Evolutionary conservation across 2,888 invertebrate species (phyloP).

Genomic region (Athrips mouffetella): DNA sequence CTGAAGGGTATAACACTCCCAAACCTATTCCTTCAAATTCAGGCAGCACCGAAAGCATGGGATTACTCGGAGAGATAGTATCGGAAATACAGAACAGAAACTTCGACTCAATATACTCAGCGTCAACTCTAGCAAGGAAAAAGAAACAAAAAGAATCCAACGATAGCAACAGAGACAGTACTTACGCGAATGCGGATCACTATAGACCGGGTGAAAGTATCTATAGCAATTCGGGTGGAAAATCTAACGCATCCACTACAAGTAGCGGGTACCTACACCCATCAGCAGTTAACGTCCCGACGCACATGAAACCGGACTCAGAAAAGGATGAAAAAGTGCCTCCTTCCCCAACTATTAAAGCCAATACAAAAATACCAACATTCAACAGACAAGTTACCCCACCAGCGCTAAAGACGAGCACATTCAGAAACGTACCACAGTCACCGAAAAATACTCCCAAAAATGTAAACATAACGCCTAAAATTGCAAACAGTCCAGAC

Average conservation of each 20-base stretch:
- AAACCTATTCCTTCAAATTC: constrained; percentile 63
- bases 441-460: constrained; percentile 59
- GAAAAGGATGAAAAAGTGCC: constrained; percentile 56
- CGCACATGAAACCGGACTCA: constrained; percentile 44
- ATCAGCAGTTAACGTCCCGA: constrained; percentile 83
- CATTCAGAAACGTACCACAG: constrained; percentile 61
- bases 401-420: constrained; percentile 66
- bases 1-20: constrained; percentile 69
- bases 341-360: constrained; percentile 61
- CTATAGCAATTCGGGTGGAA: constrained; percentile 80
- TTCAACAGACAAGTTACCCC: constrained; percentile 71
- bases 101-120: constrained; percentile 91
- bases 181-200: constrained; percentile 80
- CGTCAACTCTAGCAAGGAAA: constrained; percentile 82
- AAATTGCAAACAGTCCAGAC: constrained; percentile 82
- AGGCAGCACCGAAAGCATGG: constrained; percentile 83
- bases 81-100: constrained; percentile 92
- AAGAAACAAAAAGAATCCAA: constrained; percentile 51
- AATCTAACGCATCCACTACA: constrained; percentile 80
- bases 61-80: constrained; percentile 90
- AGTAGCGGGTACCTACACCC: constrained; percentile 87
- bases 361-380: constrained; percentile 69
- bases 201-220: constrained; percentile 80
- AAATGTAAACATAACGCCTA: constrained; percentile 45
- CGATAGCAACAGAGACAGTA: constrained; percentile 64